phyloP scores from a whole-genome alignment of 2,113 vertebrate genomes.

The Ptilorrhoa leucosticta region DNA sequence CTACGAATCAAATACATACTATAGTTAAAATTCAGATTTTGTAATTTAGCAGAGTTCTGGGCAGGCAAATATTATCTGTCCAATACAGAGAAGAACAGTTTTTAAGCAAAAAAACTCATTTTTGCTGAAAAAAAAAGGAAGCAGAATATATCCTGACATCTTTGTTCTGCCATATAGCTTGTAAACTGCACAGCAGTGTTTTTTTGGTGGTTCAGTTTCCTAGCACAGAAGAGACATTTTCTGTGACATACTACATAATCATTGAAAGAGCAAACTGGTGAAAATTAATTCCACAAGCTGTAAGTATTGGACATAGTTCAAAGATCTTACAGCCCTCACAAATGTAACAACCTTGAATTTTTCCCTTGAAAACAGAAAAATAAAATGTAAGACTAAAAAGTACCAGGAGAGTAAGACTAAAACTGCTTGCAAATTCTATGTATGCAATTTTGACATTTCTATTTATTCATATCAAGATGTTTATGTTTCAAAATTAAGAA shows the following conservation, averaged over 20 bases:
- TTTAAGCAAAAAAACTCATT: neutral
- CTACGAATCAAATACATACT: neutral
- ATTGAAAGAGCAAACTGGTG: neutral
- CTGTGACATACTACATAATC: neutral
- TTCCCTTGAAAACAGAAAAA: neutral
- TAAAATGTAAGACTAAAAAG: neutral
- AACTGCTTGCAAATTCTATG: neutral
- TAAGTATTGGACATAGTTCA: neutral
- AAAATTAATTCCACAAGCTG: conserved; percentile 6
- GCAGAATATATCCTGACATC: neutral
- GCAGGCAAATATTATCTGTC: neutral
- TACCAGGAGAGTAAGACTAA: neutral
- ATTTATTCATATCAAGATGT: neutral
- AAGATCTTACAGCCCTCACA: neutral
- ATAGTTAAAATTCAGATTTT: neutral
- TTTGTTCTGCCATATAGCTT: neutral
- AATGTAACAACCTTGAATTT: neutral
- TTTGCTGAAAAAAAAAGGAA: neutral
- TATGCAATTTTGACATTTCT: neutral
- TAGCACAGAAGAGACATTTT: neutral
- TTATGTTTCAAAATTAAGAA: neutral
- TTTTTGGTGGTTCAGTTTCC: neutral
- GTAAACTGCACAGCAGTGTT: neutral
- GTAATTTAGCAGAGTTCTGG: neutral
- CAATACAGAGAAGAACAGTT: neutral